These are phyloP conservation scores for Gordius sp. DNA, from an alignment of 2,888 invertebrate species.

Conservation along the genomic window DNA sequence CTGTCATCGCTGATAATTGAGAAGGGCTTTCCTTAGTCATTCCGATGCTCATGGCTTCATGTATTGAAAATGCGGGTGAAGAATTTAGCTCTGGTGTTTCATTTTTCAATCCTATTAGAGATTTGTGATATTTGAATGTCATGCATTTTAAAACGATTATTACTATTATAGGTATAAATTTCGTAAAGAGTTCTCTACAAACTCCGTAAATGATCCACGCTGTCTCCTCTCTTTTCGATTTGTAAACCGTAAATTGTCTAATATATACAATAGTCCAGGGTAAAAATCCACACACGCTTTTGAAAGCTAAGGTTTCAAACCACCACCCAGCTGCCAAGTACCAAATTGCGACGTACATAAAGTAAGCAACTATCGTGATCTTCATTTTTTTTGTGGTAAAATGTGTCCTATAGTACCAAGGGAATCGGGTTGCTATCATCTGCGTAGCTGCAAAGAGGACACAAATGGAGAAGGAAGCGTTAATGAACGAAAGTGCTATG, in stretches of 20 bases:
- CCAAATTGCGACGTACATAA: not conserved
- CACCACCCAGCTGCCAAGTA: not conserved
- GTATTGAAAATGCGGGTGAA: no score
- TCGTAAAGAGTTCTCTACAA: not conserved
- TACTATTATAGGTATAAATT: not conserved
- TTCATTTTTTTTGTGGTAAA: not conserved
- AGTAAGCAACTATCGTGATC: not conserved
- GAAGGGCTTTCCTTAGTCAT: no score
- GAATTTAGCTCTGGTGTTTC: no score
- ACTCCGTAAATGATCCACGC: constrained; percentile 1
- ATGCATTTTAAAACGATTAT: not conserved
- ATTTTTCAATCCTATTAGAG: not conserved
- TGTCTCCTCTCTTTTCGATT: not conserved
- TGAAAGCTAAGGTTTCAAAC: not conserved
- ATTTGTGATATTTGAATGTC: not conserved
- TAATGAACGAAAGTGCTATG: not conserved
- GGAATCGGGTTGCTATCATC: not conserved
- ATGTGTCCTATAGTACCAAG: not conserved
- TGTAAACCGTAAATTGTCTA: not conserved
- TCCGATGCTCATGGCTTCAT: no score
- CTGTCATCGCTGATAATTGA: no score
- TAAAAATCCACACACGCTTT: not conserved
- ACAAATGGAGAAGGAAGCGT: not conserved
- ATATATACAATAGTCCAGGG: not conserved
- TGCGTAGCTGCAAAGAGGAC: not conserved